Evolutionary conservation across 2,113 vertebrate species (phyloP).

Genomic region (Arothron firmamentum): DNA sequence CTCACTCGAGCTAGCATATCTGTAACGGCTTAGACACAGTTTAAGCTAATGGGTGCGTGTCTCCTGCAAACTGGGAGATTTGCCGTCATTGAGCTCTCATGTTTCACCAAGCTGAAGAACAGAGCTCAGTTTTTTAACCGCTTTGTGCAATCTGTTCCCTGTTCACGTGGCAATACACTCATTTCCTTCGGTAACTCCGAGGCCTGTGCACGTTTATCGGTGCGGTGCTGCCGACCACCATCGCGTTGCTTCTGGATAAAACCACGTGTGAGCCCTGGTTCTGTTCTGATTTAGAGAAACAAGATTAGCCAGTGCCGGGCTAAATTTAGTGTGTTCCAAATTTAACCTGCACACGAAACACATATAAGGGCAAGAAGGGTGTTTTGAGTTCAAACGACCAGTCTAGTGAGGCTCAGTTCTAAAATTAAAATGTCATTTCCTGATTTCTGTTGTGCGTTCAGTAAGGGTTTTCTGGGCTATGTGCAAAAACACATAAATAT

Average conservation of each 20-base stretch:
- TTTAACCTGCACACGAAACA: constrained; percentile 31
- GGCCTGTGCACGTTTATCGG: background rate
- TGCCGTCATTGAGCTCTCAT: background rate
- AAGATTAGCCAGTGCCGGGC: constrained; percentile 36
- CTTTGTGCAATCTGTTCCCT: background rate
- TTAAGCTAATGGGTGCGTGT: constrained; percentile 32
- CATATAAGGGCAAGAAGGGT: constrained; percentile 26
- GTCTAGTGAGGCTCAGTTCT: background rate
- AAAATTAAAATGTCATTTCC: constrained; percentile 13
- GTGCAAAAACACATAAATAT: background rate
- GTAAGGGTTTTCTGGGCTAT: constrained; percentile 1
- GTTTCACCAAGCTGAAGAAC: too few species aligned
- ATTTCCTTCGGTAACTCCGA: background rate
- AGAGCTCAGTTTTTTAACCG: too few species aligned
- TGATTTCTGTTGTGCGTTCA: constrained; percentile 6
- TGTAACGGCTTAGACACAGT: constrained; percentile 25
- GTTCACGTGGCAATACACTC: background rate
- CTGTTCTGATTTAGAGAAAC: constrained; percentile 31
- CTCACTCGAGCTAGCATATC: constrained; percentile 41
- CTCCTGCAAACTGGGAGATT: background rate
- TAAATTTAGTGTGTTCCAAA: constrained; percentile 46
- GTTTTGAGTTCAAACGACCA: background rate
- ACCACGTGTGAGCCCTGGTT: constrained; percentile 9
- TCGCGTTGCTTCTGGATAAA: background rate
- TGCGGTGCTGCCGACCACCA: background rate